Evolutionary conservation across 2,113 vertebrate species (phyloP).

Genomic region (Struthio camelus): DNA sequence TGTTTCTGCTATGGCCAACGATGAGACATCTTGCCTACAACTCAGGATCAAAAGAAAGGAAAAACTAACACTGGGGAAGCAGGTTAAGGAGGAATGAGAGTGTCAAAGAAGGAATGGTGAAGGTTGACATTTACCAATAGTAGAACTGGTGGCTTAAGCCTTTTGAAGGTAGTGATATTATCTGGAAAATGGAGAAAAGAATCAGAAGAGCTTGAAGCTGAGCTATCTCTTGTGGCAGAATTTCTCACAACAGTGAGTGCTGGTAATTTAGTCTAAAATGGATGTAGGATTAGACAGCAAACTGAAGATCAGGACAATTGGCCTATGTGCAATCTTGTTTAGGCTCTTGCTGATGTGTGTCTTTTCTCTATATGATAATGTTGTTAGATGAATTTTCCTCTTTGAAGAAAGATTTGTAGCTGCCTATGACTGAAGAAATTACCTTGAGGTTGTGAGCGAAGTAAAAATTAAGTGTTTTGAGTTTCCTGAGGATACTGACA

Average conservation of each 20-base stretch:
- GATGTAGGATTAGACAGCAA: not conserved
- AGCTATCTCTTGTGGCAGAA: not conserved
- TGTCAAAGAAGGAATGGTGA: not conserved
- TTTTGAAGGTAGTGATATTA: not conserved
- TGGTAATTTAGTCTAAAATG: not conserved
- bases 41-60: not conserved
- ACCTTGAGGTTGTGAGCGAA: not conserved
- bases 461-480: not conserved
- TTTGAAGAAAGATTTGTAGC: not conserved
- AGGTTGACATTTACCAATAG: not conserved
- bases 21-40: not conserved
- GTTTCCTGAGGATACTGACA: not conserved
- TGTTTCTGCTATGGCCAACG: not conserved
- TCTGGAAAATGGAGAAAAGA: not conserved
- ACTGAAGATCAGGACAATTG: no score
- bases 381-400: not conserved
- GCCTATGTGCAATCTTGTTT: not conserved
- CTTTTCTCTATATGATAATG: not conserved
- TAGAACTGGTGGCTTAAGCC: not conserved
- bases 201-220: not conserved
- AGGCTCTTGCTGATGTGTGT: no score
- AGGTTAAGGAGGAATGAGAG: rapidly evolving
- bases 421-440: not conserved
- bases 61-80: not conserved
- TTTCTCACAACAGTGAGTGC: not conserved